Percentiles rank a stretch among this genome's conserved stretches.
phyloP scores from a whole-genome alignment of 1,140 invertebrate species.

The Drosophila guanche region DNA sequence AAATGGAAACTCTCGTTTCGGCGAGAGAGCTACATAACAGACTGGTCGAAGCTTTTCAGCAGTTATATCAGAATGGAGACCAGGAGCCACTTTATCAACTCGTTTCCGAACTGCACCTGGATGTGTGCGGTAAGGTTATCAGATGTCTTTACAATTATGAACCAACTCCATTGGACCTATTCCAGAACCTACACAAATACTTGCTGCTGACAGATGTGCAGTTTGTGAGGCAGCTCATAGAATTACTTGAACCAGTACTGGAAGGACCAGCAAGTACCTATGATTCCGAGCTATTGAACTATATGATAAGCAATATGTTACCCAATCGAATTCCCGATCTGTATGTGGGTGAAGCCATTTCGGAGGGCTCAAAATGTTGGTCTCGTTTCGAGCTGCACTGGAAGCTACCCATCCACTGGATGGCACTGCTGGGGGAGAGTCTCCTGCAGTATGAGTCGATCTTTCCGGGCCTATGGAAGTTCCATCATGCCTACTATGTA shows the following conservation, averaged over 20 bases:
- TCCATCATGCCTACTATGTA: conserved; percentile 54
- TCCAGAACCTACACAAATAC: conserved; percentile 46
- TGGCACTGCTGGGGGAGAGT: conserved; percentile 16
- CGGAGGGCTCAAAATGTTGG: conserved; percentile 33
- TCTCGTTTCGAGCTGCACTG: conserved; percentile 37
- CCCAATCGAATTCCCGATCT: conserved; percentile 1
- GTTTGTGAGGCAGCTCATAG: conserved; percentile 36
- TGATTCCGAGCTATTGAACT: conserved; percentile 13
- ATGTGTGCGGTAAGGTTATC: conserved; percentile 19
- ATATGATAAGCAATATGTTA: conserved; percentile 19
- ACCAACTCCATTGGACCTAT: conserved; percentile 3
- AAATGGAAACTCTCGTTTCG: not conserved
- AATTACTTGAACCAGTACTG: conserved; percentile 30
- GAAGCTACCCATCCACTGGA: conserved; percentile 20
- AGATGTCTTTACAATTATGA: not conserved
- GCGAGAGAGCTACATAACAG: not conserved
- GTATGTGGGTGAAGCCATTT: conserved; percentile 4
- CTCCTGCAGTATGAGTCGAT: conserved; percentile 18
- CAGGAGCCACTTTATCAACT: conserved; percentile 18
- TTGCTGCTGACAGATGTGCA: conserved; percentile 37
- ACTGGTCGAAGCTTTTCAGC: not conserved
- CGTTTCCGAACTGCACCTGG: conserved; percentile 1
- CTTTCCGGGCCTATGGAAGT: conserved; percentile 38
- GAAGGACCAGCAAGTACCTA: conserved; percentile 20
- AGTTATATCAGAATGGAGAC: conserved; percentile 4